These are phyloP conservation scores for Panagrolaimus sp. DNA, from an alignment of 1,140 invertebrate species.

Conservation along the genomic window DNA sequence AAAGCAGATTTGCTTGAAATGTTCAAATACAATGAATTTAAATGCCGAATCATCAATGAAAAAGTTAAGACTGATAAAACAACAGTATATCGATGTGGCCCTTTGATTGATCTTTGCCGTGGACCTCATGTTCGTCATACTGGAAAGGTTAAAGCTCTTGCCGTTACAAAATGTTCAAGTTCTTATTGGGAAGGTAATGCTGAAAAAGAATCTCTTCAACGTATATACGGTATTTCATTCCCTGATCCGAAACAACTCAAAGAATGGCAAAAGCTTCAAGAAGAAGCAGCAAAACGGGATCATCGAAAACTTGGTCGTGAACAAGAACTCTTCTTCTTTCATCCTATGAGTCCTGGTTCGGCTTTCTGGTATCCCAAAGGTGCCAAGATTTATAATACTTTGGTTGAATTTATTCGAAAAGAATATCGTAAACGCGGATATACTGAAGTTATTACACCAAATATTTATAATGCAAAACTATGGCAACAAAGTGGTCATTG, in stretches of 20 bases:
- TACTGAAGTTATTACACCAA: constrained; percentile 90
- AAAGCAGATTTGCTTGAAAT: constrained; percentile 92
- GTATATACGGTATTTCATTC: constrained; percentile 96
- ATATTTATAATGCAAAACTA: constrained; percentile 91
- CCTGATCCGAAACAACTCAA: constrained; percentile 91
- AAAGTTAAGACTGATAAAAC: constrained; percentile 88
- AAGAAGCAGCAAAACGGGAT: constrained; percentile 94
- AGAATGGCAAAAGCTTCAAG: constrained; percentile 86
- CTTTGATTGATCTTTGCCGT: constrained; percentile 90
- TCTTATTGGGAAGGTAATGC: constrained; percentile 97
- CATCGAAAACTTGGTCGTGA: constrained; percentile 91
- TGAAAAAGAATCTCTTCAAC: constrained; percentile 84
- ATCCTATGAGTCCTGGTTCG: constrained; percentile 92
- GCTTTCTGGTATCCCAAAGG: constrained; percentile 96
- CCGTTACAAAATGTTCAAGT: constrained; percentile 72
- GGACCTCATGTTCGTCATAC: constrained; percentile 95
- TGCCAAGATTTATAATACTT: constrained; percentile 89
- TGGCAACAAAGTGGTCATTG: constrained; percentile 98
- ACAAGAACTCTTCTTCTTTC: constrained; percentile 97
- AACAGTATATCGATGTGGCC: constrained; percentile 83
- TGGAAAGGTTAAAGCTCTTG: constrained; percentile 75
- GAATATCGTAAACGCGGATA: constrained; percentile 91
- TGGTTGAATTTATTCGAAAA: constrained; percentile 77
- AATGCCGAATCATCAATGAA: constrained; percentile 81
- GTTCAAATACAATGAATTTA: constrained; percentile 70